Evolutionary conservation across 2,888 invertebrate genomes (phyloP).

Genomic region (Eledona agricola): DNA sequence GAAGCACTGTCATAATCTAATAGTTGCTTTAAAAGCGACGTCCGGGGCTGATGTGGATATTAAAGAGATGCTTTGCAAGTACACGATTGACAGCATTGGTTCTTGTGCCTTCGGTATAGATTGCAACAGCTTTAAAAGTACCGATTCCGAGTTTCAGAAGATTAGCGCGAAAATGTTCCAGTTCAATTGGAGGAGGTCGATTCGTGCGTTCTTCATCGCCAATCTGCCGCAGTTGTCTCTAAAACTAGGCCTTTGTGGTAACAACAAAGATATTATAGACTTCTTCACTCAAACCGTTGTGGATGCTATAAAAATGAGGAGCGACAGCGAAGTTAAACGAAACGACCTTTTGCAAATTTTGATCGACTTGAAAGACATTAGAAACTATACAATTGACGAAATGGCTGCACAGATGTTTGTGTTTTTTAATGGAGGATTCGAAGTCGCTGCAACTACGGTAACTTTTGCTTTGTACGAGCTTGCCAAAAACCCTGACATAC

Average conservation of each 20-base stretch:
- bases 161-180: constrained; percentile 52
- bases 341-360: constrained; percentile 47
- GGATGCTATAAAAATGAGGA: constrained; percentile 49
- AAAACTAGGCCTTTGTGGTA: constrained; percentile 30
- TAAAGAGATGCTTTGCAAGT: constrained; percentile 65
- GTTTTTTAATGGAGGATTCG: constrained; percentile 70
- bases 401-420: constrained; percentile 65
- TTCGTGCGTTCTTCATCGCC: constrained; percentile 31
- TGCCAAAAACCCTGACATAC: constrained; percentile 61
- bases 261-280: constrained; percentile 41
- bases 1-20: constrained; percentile 53
- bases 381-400: constrained; percentile 46
- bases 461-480: constrained; percentile 67
- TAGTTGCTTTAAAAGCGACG: constrained; percentile 39
- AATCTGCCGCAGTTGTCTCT: constrained; percentile 37
- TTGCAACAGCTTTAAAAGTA: constrained; percentile 65
- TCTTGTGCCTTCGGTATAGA: constrained; percentile 69
- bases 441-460: constrained; percentile 69
- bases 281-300: constrained; percentile 51
- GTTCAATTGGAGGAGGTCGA: constrained; percentile 15
- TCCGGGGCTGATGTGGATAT: constrained; percentile 37
- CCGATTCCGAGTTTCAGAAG: constrained; percentile 53
- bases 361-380: constrained; percentile 42
- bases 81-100: constrained; percentile 68
- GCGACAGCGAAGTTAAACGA: constrained; percentile 41